phyloP scores from a whole-genome alignment of 2,113 vertebrate species.

The Illadopsis cleaveri region DNA sequence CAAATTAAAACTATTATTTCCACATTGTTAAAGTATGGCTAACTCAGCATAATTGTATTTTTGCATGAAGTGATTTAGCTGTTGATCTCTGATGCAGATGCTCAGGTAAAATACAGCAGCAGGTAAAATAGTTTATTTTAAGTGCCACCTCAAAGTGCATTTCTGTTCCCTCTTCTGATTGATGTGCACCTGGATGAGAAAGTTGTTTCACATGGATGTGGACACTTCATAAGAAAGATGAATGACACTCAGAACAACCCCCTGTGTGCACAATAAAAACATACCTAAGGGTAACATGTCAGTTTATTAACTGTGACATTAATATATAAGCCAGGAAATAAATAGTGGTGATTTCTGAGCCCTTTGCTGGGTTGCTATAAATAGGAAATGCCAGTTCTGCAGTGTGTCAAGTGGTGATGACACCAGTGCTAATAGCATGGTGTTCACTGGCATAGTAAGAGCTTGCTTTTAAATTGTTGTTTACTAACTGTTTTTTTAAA shows the following conservation, averaged over 20 bases:
- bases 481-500: no score
- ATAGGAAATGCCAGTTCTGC: not conserved
- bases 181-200: not conserved
- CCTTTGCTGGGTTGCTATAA: not conserved
- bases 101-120: not conserved
- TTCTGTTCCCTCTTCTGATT: not conserved
- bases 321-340: not conserved
- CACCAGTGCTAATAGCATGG: not conserved
- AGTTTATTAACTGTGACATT: not conserved
- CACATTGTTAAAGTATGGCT: not conserved
- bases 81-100: not conserved
- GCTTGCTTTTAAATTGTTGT: not conserved
- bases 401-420: not conserved
- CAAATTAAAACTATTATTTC: not conserved
- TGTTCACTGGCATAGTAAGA: not conserved
- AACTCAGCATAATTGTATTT: not conserved
- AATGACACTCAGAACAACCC: not conserved
- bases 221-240: not conserved
- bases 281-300: not conserved
- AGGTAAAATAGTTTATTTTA: not conserved
- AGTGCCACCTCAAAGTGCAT: not conserved
- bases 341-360: not conserved
- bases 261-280: not conserved
- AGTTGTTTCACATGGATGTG: not conserved
- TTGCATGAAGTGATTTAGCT: not conserved